Evolutionary conservation across 2,888 invertebrate genomes (phyloP), one percentile per base, ranked within the genome.

Genomic region (Eumacrocentrus americanus): DNA sequence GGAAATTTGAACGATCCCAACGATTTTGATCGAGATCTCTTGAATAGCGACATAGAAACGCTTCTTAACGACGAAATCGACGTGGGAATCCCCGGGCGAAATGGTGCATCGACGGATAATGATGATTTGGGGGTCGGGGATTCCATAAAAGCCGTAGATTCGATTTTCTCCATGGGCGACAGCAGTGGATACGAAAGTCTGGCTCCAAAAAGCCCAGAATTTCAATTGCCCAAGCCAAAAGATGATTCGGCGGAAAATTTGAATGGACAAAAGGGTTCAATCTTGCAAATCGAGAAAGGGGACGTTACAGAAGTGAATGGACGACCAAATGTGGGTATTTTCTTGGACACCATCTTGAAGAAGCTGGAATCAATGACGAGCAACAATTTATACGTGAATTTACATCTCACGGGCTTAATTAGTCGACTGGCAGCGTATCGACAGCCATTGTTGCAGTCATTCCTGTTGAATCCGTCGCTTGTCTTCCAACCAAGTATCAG

Each of bases 401-500:
- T 95, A 62, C 90, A 94, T 71, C 84, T 97, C 65, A 96, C 95
- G 3, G 92, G 93, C 3, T 85, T 96, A 23, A 86, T 98, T 47
- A 89, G 94, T 29, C 88, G 92, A 67, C 84, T 98, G 67, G 91
- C 95, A 3, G 87, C 92, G 61, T 92, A 94, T 81, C 94, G 97
- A 0, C 91, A 96, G 69, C 94, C 96, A 4, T 82, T 98, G 56
- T 84, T 98, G 53, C 88, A 93, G 66, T 91, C 95, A 2, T 89
- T 96, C 77, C 84, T 98, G 46, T 85, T 98, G 64, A 93, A 94
- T 73, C 90, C 93, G 62, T 89, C 89, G 79, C 87, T 89, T 70
- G 90, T 92, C 68, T 88, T 95, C 75, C 94, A 95, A 78, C 95
- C 95, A 1, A 92, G 92, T 75, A 91, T 96, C 76, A 92, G 93